Evolutionary conservation across 1,140 invertebrate species (phyloP), one percentile per base, ranked within the genome.

Genomic region (Calycopis cecrops): DNA sequence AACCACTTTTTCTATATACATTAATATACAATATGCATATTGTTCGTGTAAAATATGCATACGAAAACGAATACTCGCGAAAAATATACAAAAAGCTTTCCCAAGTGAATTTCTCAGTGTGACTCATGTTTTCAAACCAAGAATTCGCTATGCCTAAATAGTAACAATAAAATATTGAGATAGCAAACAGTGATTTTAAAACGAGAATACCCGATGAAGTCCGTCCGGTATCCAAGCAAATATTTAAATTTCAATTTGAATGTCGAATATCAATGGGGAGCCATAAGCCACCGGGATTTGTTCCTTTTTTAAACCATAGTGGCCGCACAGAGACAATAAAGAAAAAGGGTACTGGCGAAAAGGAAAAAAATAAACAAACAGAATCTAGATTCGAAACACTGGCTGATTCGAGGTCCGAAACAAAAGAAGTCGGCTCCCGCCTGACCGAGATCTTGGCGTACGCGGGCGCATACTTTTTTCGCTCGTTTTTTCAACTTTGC

Each of bases 191-290:
- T 72, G 66, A 76, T 78, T 77, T 79, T 73, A 69, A 76, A 79
- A 82, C 72, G 70, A 72, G 77, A 81, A 81, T 75, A 72, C 71
- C 60, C 72, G 77, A 83, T 78, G 79, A 68, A 79, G 73, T 67
- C 69, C 71, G 65, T 76, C 71, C 73, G 76, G 74, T 73, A 67
- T 70, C 71, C 76, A 57, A 74, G 82, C 79, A 85, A 84, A 85
- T 85, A 85, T 86, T 85, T 86, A 84, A 86, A 86, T 85, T 85
- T 85, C 79, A 85, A 83, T 84, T 79, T 79, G 77, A 85, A 82
- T 72, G 73, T 79, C 78, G 80, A 79, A 86, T 86, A 86, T 86
- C 82, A 86, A 86, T 86, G 82, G 79, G 76, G 80, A 82, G 79
- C 82, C 82, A 85, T 85, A 85, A 85, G 82, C 79, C 82, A 83